Base-by-base conservation (phyloP, 2,888 invertebrate species). In the Bugula neritina region DNA sequence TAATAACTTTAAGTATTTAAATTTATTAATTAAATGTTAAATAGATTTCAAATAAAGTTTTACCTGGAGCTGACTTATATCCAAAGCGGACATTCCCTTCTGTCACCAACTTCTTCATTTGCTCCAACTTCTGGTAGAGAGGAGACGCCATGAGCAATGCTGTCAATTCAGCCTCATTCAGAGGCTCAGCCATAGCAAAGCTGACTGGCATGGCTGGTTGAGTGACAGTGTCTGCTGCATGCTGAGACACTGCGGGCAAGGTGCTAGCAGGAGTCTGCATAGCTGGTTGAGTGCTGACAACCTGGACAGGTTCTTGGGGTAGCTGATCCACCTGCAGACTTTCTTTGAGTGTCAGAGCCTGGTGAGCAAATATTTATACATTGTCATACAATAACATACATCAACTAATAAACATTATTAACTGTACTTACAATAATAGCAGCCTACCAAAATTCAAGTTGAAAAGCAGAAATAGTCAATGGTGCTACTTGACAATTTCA, bases 121-220 rank as follows among this genome's bases (percentile, higher is more conserved):
- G 76, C 73, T 82, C 82, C 74, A 82, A 75, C 74, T 82, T 82
- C 76, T 81, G 79, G 74, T 82, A 82, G 71, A 82, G 76, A 1
- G 82, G 82, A 1, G 81, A 81, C 0, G 81, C 80, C 81, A 82
- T 80, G 54, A 82, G 76, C 54, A 82, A 73, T 5, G 79, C 77
- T 54, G 80, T 79, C 13, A 82, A 75, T 69, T 82, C 82, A 5
- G 79, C 79, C 72, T 82, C 80, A 72, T 81, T 79, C 54, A 82
- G 75, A 10, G 82, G 82, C 34, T 79, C 80, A 5, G 81, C 78
- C 79, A 79, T 80, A 54, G 74, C 75, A 76, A 78, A 82, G 29
- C 78, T 73, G 3, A 75, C 72, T 29, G 79, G 79, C 43, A 77
- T 72, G 3, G 72, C 71, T 31, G 27, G 63, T 31, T 63, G 29